phyloP scores from a whole-genome alignment of 2,113 vertebrate genomes.

The Neodontobutis hainanensis region DNA sequence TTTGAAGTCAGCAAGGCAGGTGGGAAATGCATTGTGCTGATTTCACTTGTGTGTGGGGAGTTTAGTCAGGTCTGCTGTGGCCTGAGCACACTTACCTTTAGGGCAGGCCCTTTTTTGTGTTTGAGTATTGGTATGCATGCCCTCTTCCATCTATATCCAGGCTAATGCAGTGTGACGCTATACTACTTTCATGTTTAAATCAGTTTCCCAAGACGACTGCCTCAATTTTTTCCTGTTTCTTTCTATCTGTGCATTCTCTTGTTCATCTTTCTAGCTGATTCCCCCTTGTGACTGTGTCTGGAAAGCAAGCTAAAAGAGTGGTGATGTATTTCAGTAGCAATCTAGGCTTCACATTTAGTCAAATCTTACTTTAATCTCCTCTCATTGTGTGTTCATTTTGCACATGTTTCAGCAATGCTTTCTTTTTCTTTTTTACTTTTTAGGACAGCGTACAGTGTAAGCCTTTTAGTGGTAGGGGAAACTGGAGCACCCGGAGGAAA shows the following conservation, averaged over 20 bases:
- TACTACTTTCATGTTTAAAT: conserved; percentile 67
- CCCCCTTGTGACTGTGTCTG: not conserved
- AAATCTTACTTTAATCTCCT: conserved; percentile 5
- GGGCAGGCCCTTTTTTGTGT: conserved; percentile 24
- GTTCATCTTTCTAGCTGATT: conserved; percentile 38
- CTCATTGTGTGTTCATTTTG: not conserved
- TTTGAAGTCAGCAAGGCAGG: conserved; percentile 59
- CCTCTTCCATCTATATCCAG: conserved; percentile 37
- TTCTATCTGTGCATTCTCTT: conserved; percentile 23
- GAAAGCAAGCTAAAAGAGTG: conserved; percentile 15
- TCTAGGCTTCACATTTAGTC: conserved; percentile 27
- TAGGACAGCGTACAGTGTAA: too few species aligned
- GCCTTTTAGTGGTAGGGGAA: too few species aligned
- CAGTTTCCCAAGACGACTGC: conserved; percentile 42
- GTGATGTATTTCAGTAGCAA: conserved; percentile 17
- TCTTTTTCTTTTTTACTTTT: too few species aligned
- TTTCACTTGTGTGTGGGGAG: conserved; percentile 36
- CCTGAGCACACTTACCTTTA: conserved; percentile 8
- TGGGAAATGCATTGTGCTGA: conserved; percentile 40
- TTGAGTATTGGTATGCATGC: conserved; percentile 38
- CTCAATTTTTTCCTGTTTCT: conserved; percentile 11
- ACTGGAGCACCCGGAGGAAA: too few species aligned
- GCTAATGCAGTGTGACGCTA: conserved; percentile 53
- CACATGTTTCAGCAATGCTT: not conserved
- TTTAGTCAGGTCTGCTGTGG: conserved; percentile 38